A percentile compares a stretch with the other conserved stretches of the same genome.
These are phyloP conservation scores for Contarinia nasturtii DNA, from an alignment of 1,140 invertebrate species.

Conservation along the genomic window DNA sequence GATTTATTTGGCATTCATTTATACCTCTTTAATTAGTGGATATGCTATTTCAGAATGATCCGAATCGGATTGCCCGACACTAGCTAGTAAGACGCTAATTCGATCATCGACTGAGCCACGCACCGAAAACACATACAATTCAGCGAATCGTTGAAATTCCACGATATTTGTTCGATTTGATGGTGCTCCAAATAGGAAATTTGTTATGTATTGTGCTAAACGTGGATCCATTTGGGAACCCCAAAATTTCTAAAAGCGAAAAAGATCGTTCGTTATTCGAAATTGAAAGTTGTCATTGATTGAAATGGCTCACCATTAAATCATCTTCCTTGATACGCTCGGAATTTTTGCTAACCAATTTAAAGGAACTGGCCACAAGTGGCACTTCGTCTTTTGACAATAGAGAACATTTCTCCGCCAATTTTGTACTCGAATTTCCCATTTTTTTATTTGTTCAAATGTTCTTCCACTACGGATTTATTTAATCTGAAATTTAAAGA, in stretches of 20 bases:
- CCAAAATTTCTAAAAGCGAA: slow-evolving; percentile 34
- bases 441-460: slow-evolving; percentile 13
- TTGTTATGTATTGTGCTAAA: slow-evolving; percentile 33
- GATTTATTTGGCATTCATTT: no score
- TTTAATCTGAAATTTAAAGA: no score
- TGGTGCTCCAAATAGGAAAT: slow-evolving; percentile 33
- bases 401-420: slow-evolving; percentile 36
- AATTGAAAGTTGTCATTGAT: slow-evolving; percentile 10
- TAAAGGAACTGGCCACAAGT: slow-evolving; percentile 34
- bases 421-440: slow-evolving; percentile 37
- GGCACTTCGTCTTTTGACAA: slow-evolving; percentile 37
- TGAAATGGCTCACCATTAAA: slow-evolving; percentile 33
- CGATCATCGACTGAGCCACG: slow-evolving; percentile 35
- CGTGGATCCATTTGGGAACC: slow-evolving; percentile 34
- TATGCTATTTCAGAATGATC: slow-evolving; percentile 31
- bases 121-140: slow-evolving; percentile 36
- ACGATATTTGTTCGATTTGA: slow-evolving; percentile 26
- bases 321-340: slow-evolving; percentile 38
- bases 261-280: neutral
- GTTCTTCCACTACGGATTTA: no score
- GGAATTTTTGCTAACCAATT: slow-evolving; percentile 34
- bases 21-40: slow-evolving; percentile 35
- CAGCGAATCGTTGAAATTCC: slow-evolving; percentile 35
- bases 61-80: slow-evolving; percentile 29
- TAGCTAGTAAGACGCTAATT: slow-evolving; percentile 30